Evolutionary conservation across 1,140 invertebrate genomes (phyloP).

Genomic region (Ylistrum balloti): DNA sequence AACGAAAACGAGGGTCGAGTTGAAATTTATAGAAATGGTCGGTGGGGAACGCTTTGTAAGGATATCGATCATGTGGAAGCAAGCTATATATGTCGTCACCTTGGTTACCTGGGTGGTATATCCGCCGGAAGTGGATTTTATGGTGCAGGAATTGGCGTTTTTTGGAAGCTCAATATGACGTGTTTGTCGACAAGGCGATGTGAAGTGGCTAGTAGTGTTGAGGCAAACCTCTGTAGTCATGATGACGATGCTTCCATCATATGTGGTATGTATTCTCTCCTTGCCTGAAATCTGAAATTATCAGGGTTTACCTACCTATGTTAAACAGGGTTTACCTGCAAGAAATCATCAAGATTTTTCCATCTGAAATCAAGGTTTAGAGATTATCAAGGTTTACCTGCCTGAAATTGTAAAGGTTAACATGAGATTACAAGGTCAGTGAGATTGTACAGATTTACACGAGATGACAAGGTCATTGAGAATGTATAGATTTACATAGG

Average conservation of each 20-base stretch:
- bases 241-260: slow-evolving; percentile 65
- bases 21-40: slow-evolving; percentile 92
- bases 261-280: slow-evolving; percentile 68
- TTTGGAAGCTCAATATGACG: slow-evolving; percentile 68
- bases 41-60: slow-evolving; percentile 92
- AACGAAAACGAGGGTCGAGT: slow-evolving; percentile 89
- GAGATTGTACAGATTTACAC: no score
- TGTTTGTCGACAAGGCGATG: slow-evolving; percentile 62
- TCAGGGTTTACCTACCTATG: no score
- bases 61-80: slow-evolving; percentile 94
- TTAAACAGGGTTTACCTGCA: no score
- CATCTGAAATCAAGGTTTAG: no score
- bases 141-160: slow-evolving; percentile 63
- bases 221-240: slow-evolving; percentile 58
- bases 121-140: slow-evolving; percentile 65
- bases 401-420: no score
- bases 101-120: slow-evolving; percentile 84
- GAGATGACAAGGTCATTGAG: no score
- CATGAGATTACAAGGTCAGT: no score
- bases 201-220: slow-evolving; percentile 52
- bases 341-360: no score
- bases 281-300: no score
- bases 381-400: no score
- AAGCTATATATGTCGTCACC: slow-evolving; percentile 89
- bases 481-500: no score